Evolutionary conservation across 2,888 invertebrate species (phyloP), one percentile per base, ranked within the genome.

Genomic region (Ethmia dodecea): DNA sequence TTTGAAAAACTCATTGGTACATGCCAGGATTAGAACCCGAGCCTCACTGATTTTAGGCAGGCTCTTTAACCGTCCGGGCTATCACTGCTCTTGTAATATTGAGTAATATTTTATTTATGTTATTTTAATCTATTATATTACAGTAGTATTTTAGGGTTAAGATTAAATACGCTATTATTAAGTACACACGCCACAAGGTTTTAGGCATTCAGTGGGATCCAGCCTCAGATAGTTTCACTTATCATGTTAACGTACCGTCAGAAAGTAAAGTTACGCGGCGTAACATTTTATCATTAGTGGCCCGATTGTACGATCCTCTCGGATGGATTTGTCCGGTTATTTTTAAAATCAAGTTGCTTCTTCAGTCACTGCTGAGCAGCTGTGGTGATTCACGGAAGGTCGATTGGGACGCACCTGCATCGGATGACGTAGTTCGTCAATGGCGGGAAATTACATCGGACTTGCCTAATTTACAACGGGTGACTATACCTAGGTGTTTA

Each of bases 171-270:
- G n/a, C n/a, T n/a, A n/a, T n/a, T n/a, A n/a, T n/a, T n/a, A n/a
- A n/a, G n/a, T n/a, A n/a, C n/a, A n/a, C n/a, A n/a, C n/a, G n/a
- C n/a, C n/a, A n/a, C n/a, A 25, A 25, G n/a, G 24, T 24, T 8
- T 11, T 36, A 10, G 36, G 36, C 3, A 28, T 36, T 16, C 16
- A 26, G 4, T 36, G 36, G 36, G 25, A 27, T 10, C 20, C 27
- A 2, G 15, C 16, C n/a, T 8, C 28, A 10, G 36, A 36, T 10
- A 8, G n/a, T 8, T 3, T 16, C 13, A 27, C 20, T 12, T 24
- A 28, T 20, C 22, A 8, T 2, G 22, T 30, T 2, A 13, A 8
- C 12, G 5, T 31, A 4, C 13, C 9, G 8, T 3, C n/a, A 25
- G 10, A 2, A 2, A 6, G 11, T 2, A 2, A 11, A 5, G 4